Evolutionary conservation across 2,888 invertebrate species (phyloP).

Genomic region (Blera fallax): DNA sequence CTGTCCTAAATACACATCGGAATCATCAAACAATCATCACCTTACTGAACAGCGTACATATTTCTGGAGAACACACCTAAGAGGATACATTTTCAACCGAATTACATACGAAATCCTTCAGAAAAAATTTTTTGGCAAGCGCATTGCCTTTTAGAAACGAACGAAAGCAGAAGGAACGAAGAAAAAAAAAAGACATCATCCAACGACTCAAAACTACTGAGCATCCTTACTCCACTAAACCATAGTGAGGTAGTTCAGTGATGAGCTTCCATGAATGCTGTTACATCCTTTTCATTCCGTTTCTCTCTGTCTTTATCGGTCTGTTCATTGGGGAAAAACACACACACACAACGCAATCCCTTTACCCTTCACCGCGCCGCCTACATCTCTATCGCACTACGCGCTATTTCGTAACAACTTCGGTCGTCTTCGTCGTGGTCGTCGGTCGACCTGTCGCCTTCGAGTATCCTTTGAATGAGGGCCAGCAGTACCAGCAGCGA

Average conservation of each 20-base stretch:
- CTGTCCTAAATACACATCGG: conserved; percentile 39
- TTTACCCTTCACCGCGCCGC: background rate
- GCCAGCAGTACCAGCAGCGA: conserved; percentile 32
- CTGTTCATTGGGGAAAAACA: conserved; percentile 27
- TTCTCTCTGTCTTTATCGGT: background rate
- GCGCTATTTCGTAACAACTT: conserved; percentile 62
- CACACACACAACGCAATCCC: background rate
- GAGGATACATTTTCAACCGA: conserved; percentile 4
- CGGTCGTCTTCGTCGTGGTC: conserved; percentile 16
- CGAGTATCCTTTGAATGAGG: conserved; percentile 64
- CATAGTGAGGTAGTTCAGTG: conserved; percentile 70
- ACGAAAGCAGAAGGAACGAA: background rate
- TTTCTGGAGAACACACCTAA: background rate
- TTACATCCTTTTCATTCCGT: background rate
- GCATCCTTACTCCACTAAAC: conserved; percentile 55
- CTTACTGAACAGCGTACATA: background rate
- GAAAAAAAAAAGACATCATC: background rate
- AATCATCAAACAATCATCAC: conserved; percentile 39
- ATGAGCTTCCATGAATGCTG: conserved; percentile 65
- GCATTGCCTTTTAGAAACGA: background rate
- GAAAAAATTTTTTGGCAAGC: conserved; percentile 52
- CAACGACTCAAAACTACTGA: conserved; percentile 5
- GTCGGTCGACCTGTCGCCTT: conserved; percentile 59
- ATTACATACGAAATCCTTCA: conserved; percentile 19
- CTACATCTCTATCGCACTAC: conserved; percentile 7